These are phyloP conservation scores for Menura novaehollandiae DNA, from an alignment of 2,113 vertebrate species.

Conservation along the genomic window DNA sequence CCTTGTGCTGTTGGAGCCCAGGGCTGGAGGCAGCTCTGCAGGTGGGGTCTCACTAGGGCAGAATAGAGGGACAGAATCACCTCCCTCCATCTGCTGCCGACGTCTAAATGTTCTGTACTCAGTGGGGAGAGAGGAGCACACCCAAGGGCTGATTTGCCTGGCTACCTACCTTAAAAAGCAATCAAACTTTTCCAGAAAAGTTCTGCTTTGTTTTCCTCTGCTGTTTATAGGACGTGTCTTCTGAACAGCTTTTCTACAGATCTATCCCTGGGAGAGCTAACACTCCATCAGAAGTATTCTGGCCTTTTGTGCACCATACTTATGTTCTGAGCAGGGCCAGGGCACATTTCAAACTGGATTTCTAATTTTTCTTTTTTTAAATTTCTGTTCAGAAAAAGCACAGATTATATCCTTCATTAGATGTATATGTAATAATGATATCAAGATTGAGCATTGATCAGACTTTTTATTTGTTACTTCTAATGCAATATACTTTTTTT, in stretches of 20 bases:
- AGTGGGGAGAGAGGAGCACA: neutral
- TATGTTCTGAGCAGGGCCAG: neutral
- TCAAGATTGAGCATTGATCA: neutral
- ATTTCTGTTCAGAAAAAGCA: neutral
- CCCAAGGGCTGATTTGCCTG: neutral
- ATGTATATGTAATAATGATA: neutral
- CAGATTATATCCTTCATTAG: neutral
- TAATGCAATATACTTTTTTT: neutral
- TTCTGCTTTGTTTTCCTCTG: neutral
- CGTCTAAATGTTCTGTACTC: neutral
- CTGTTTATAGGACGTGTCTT: neutral
- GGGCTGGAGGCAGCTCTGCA: neutral
- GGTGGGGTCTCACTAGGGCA: neutral
- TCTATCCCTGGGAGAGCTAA: neutral
- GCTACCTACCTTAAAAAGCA: neutral
- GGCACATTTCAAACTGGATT: neutral
- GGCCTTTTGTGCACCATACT: neutral
- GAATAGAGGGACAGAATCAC: neutral
- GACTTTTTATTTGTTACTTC: neutral
- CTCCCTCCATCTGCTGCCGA: fast-evolving
- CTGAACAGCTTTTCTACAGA: neutral
- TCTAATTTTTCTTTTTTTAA: neutral
- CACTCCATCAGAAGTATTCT: neutral
- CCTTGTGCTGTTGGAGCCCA: neutral
- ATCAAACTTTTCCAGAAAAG: neutral